Base-by-base conservation (phyloP, 2,888 invertebrate genomes). In the Hyles lineata region DNA sequence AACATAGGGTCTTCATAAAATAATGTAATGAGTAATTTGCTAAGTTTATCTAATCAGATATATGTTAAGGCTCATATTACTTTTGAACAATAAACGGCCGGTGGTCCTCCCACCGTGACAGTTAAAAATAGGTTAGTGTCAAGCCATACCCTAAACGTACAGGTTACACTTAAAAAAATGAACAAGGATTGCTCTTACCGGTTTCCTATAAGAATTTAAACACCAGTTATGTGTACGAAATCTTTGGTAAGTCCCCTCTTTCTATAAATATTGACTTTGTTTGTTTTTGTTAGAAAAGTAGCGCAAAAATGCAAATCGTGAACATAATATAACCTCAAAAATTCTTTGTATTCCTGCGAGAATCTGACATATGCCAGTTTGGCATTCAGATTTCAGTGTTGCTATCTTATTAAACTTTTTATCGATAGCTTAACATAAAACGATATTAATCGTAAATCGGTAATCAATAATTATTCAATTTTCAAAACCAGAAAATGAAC, bases 121-220 rank as follows among this genome's bases (percentile, higher is more conserved):
- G 90, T 75, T 88, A 88, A 82, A 89, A 89, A 89, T 91, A 92
- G 92, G 90, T 91, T 90, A 91, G 89, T 89, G 85, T 76, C 50
- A 67, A 50, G 67, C 43, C 67, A 23, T 43, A 15, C 23, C 67
- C 23, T 67, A 67, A 50, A 43, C 43, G 67, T 15, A 50, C 43
- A 67, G 15, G 67, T 67, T 67, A 67, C 67, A 25, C 50, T 50
- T 23, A 50, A 17, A 50, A 67, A 23, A 50, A 67, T 67, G 67
- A 50, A 43, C 17, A n/a, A 43, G 15, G 7, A 17, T 23, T 6
- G 23, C 23, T 19, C 50, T 67, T 15, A 67, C 67, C 67, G n/a
- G 23, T 50, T 67, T 50, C 23, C 23, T 17, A 21, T 15, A 17
- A 21, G 21, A 43, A 43, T 67, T 67, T 50, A 23, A 67, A 21